A percentile compares a stretch with the other conserved stretches of the same genome.
These are phyloP conservation scores for Chaetogeoica ovagalla DNA, from an alignment of 2,888 invertebrate genomes.

Conservation along the genomic window DNA sequence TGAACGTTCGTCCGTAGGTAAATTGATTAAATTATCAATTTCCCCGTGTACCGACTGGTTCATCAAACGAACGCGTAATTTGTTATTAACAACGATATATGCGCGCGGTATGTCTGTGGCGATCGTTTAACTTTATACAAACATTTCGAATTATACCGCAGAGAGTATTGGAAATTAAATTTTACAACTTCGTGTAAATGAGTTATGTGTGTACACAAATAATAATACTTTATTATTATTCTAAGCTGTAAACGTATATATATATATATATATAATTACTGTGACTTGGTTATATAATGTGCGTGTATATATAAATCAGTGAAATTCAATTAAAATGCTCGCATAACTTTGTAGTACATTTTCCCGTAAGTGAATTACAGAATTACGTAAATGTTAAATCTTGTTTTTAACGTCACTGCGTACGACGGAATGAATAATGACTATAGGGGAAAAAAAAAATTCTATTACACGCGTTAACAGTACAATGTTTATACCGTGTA, in stretches of 20 bases:
- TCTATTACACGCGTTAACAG: too few species aligned
- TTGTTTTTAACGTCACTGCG: not conserved
- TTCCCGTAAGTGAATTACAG: not conserved
- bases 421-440: not conserved
- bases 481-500: too few species aligned
- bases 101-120: not conserved
- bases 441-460: not conserved
- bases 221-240: not conserved
- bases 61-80: too few species aligned
- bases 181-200: not conserved
- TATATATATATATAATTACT: conserved; percentile 1
- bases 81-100: too few species aligned
- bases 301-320: not conserved
- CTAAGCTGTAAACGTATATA: not conserved
- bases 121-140: not conserved
- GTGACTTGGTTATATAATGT: not conserved
- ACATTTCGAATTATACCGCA: not conserved
- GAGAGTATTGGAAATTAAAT: not conserved
- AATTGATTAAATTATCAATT: too few species aligned
- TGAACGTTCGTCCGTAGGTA: too few species aligned
- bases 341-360: not conserved
- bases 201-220: not conserved
- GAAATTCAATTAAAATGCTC: not conserved
- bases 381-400: not conserved
- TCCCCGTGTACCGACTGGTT: too few species aligned